Percentiles rank a stretch among this genome's conserved stretches.
Evolutionary conservation across 1,140 invertebrate species (phyloP).

Genomic region (Leptinotarsa undecemlineata): DNA sequence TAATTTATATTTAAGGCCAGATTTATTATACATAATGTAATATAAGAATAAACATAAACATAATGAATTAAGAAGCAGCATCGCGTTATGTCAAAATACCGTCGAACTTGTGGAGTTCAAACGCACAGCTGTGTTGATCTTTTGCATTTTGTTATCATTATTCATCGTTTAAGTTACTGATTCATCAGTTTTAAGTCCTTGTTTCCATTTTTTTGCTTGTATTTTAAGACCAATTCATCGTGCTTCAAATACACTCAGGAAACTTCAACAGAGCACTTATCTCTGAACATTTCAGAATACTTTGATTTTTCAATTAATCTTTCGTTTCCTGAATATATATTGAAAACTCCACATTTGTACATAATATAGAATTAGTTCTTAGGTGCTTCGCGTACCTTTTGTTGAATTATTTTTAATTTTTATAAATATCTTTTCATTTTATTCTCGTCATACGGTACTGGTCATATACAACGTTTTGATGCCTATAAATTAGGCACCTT

Average conservation of each 20-base stretch:
- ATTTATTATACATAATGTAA: slow-evolving; percentile 50
- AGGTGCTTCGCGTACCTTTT: slow-evolving; percentile 49
- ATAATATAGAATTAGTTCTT: slow-evolving; percentile 47
- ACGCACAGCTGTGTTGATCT: no score
- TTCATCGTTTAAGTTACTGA: no score
- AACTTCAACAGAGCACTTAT: no score
- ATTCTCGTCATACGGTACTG: slow-evolving; percentile 53
- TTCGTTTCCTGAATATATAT: neutral
- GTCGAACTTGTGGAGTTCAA: slow-evolving; percentile 8
- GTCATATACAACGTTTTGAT: slow-evolving; percentile 44
- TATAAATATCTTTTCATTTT: slow-evolving; percentile 40
- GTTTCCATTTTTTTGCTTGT: no score
- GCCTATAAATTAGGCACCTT: slow-evolving; percentile 20
- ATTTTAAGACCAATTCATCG: no score
- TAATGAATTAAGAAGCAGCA: slow-evolving; percentile 42
- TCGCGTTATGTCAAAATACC: slow-evolving; percentile 39
- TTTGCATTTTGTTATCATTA: no score
- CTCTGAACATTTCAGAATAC: no score
- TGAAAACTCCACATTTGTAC: slow-evolving; percentile 34
- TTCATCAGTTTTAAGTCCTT: no score
- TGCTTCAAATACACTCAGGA: no score
- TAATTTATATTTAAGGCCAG: slow-evolving; percentile 38
- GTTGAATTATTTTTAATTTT: slow-evolving; percentile 43
- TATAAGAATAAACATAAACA: slow-evolving; percentile 48
- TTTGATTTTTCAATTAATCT: no score